Evolutionary conservation across 2,797 vertebrate genomes (phyloP).

Genomic region (Alosa sapidissima): DNA sequence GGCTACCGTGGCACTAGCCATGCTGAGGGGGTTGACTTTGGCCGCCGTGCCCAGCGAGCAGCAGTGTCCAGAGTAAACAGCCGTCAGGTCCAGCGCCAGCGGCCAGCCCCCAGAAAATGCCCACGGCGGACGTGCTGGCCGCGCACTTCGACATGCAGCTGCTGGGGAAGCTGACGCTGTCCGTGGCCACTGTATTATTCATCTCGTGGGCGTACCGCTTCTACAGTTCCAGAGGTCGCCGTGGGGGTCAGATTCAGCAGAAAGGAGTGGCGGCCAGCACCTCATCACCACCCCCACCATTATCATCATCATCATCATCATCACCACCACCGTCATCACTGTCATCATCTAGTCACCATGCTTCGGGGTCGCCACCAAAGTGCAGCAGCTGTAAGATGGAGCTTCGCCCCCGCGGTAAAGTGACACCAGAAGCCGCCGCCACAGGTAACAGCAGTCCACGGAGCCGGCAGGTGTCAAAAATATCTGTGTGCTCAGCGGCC

Average conservation of each 20-base stretch:
- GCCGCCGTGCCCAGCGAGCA: not conserved
- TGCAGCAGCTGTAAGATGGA: conserved; percentile 50
- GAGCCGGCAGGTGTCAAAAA: conserved; percentile 6
- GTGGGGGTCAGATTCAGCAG: conserved; percentile 17
- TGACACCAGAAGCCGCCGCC: conserved; percentile 22
- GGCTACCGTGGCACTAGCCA: not conserved
- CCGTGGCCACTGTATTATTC: conserved; percentile 79
- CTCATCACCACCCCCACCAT: not conserved
- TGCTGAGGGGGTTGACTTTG: conserved; percentile 48
- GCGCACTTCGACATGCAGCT: conserved; percentile 86
- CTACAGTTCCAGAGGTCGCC: conserved; percentile 74
- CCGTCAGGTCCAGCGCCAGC: conserved; percentile 33
- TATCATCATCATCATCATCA: not conserved
- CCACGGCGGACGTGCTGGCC: conserved; percentile 67
- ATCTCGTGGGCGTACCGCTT: conserved; percentile 81
- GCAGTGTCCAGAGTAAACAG: conserved; percentile 56
- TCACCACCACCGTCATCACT: not conserved
- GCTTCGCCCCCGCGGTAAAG: conserved; percentile 33
- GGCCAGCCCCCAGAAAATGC: conserved; percentile 61
- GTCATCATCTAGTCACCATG: not conserved
- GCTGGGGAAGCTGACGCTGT: conserved; percentile 80
- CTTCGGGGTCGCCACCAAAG: conserved; percentile 15
- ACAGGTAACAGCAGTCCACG: not conserved
- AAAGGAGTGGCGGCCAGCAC: conserved; percentile 25
- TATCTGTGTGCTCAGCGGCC: not conserved